Evolutionary conservation across 2,797 vertebrate genomes (phyloP), one percentile per base, ranked within the genome.

Genomic region (Acanthurus tractus): DNA sequence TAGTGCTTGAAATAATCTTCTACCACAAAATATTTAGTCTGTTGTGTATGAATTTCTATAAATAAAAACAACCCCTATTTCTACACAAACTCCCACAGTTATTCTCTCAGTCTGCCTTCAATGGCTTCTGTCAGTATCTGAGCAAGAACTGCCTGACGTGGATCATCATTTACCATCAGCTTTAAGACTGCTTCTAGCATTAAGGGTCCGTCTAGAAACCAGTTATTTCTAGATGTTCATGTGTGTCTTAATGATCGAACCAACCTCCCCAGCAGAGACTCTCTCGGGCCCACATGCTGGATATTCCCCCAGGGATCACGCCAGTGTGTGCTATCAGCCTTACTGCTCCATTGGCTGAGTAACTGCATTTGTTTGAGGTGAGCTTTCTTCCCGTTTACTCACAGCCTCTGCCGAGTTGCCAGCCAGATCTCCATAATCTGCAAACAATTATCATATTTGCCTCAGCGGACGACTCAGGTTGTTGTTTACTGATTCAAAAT

Each of bases 391-490:
- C 56, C 85, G 88, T 94, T 94, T 93, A 92, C 92, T 93, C 93
- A 92, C 90, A 93, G 90, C 88, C 92, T 92, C 87, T 15, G 82
- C 85, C 78, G 76, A 90, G 90, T 92, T 86, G 86, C 89, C 89
- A 85, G 86, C 90, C 90, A 90, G 89, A 93, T 93, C 93, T 90
- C 90, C 79, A 86, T 94, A 94, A 94, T 94, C 93, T 90, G 85
- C 93, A 94, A 94, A 94, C 92, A 94, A 93, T 93, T 93, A 93
- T 93, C 93, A 93, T 93, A 94, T 94, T 94, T 94, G 92, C 91
- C 90, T 94, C 85, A 82, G 87, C 55, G 86, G 88, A 93, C 80
- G 61, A 92, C 86, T 92, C 85, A 71, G 88, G 79, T 90, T 92
- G 92, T 89, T 93, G 93, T 94, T 94, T 92, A 92, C 92, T 82